Base-by-base conservation (phyloP, 2,888 invertebrate species). In the Trachelus stipa region DNA sequence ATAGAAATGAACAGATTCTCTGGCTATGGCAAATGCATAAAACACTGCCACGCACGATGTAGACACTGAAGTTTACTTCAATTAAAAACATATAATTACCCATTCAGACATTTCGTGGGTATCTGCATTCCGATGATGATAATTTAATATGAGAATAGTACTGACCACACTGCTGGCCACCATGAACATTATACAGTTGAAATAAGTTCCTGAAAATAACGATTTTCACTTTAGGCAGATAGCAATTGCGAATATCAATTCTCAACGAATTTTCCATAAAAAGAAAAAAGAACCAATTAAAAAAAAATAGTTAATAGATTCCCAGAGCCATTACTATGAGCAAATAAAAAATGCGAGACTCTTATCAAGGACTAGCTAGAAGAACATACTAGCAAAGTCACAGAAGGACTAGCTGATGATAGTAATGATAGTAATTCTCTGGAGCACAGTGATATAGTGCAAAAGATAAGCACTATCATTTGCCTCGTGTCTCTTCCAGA, bases 101-200 rank as follows among this genome's bases (percentile, higher is more conserved):
- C 98, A 98, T 92, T 96, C 95, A 91, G 98, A 97, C 98, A 99
- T 98, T 93, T 96, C 97, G 93, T 98, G 98, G 87, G 98, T 98
- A 93, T 98, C 98, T 88, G 98, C 95, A 92, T 97, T 98, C 91
- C 98, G 95, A 93, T 98, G 98, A 93, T 99, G 98, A 93, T 98
- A 98, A 94, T 98, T 99, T 90, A 99, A 95, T 92, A 99, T 98
- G 90, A 98, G 96, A 91, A 99, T 98, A 85, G 98, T 99, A 92
- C 98, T 98, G 91, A 98, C 98, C 92, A 99, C 98, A 86, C 98
- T 98, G 89, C 98, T 97, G 89, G 98, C 98, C 93, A 98, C 98
- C 98, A 98, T 98, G 93, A 98, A 98, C 99, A 99, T 99, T 93
- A 98, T 98, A 94, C 98, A 98, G 94, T 98, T 98, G 95, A 99